Percentiles rank a stretch among this genome's conserved stretches.
These are phyloP conservation scores for Semaprochilodus insignis DNA, from an alignment of 2,797 vertebrate species.

Conservation along the genomic window DNA sequence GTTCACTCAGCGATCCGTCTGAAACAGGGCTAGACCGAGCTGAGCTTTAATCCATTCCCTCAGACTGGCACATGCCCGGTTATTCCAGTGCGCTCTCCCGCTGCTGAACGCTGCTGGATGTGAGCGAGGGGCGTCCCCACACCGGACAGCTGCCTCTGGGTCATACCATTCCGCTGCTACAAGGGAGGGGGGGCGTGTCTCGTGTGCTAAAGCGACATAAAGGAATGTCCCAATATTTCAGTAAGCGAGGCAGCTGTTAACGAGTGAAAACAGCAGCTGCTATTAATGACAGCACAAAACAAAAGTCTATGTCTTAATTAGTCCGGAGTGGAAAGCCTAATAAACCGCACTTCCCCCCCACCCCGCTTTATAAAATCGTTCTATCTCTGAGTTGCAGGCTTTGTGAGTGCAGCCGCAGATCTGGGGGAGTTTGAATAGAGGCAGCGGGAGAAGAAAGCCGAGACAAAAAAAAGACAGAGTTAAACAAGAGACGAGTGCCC, in stretches of 20 bases:
- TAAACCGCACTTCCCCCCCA: neutral
- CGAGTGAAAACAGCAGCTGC: neutral
- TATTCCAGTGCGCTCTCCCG: constrained; percentile 11
- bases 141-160: constrained; percentile 70
- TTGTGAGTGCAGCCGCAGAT: constrained; percentile 41
- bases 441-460: constrained; percentile 59
- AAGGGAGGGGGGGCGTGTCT: neutral
- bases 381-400: neutral
- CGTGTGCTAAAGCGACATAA: neutral
- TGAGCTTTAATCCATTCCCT: constrained; percentile 45
- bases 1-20: constrained; percentile 1
- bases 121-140: constrained; percentile 45
- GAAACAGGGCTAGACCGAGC: neutral
- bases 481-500: constrained; percentile 58
- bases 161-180: constrained; percentile 53
- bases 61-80: constrained; percentile 16
- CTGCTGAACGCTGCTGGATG: constrained; percentile 31
- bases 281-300: neutral
- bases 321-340: neutral
- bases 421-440: constrained; percentile 37
- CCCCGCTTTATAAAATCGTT: neutral
- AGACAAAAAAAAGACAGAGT: constrained; percentile 50
- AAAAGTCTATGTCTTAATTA: neutral
- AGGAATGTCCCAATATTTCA: neutral
- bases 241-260: neutral